Evolutionary conservation across 2,888 invertebrate species (phyloP).

Genomic region (Asteroscopus sphinx): DNA sequence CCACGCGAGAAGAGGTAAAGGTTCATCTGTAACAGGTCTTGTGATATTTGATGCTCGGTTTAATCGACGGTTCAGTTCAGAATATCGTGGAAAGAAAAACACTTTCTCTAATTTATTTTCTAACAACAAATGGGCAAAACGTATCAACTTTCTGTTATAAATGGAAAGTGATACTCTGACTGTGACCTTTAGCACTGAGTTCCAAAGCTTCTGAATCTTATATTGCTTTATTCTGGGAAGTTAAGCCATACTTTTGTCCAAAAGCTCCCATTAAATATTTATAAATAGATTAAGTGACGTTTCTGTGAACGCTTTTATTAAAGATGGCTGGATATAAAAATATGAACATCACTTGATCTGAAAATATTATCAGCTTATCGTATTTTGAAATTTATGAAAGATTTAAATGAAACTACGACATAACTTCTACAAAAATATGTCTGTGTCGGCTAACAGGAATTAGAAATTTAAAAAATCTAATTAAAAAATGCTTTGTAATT

Average conservation of each 20-base stretch:
- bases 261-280: slow-evolving; percentile 17
- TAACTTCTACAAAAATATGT: too few relatives aligned
- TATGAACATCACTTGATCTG: background rate
- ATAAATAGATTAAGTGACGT: slow-evolving; percentile 19
- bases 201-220: slow-evolving; percentile 1
- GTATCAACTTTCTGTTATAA: background rate
- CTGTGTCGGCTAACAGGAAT: too few relatives aligned
- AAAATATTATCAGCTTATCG: background rate
- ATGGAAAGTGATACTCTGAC: background rate
- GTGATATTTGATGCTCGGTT: background rate
- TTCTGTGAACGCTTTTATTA: slow-evolving; percentile 6
- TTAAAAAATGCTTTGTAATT: too few relatives aligned
- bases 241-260: slow-evolving; percentile 7
- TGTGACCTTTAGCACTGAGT: background rate
- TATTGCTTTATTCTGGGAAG: slow-evolving; percentile 4
- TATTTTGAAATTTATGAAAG: too few relatives aligned
- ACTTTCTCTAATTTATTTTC: background rate
- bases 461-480: too few relatives aligned
- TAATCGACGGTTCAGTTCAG: background rate
- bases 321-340: background rate
- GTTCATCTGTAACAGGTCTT: slow-evolving; percentile 1
- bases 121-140: background rate
- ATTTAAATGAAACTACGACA: too few relatives aligned
- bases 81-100: background rate
- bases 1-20: background rate